Evolutionary conservation across 2,113 vertebrate genomes (phyloP), one percentile per base, ranked within the genome.

Genomic region (Micromys minutus): DNA sequence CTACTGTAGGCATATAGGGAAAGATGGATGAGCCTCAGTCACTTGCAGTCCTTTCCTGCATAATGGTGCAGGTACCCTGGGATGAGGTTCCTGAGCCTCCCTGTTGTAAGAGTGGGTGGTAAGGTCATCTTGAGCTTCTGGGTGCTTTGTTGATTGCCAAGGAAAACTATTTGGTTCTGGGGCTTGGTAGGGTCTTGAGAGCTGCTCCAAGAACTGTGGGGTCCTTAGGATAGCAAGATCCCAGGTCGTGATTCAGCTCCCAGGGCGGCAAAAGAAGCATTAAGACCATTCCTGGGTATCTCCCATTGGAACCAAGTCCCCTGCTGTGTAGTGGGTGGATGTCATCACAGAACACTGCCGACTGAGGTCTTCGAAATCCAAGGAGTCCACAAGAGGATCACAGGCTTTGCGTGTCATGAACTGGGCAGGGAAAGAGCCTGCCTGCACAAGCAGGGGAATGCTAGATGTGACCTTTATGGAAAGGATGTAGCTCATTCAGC

Each of bases 11-110:
- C 47, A n/a, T n/a, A 3, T 22, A 17, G 61, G 57, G 76, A 42
- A 31, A 57, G 63, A 63, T n/a, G 31, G 52, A 42, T 0, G 81
- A 84, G 36, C 69, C 74, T 83, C 84, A 45, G n/a, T 57, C 55
- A 69, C 47, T 94, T 96, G n/a, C 47, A 31, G 34, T 45, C 29
- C 52, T 85, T 91, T 87, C 47, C 13, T 83, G 17, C 22, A 45
- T 69, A 19, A 45, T 1, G 47, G 34, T 45, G 42, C 36, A 9
- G 21, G 55, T 22, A 31, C 42, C 39, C 50, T 85, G 9, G 59
- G 65, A 77, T 90, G 55, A 52, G 36, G 57, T 72, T 57, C 67
- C 80, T 75, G 22, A 42, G 59, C 15, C 71, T 80, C 84, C 83
- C 34, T 81, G 7, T 81, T 80, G 52, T 79, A 76, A 85, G 17